phyloP scores from a whole-genome alignment of 2,888 invertebrate genomes.

The Lasioglossum calceatum region DNA sequence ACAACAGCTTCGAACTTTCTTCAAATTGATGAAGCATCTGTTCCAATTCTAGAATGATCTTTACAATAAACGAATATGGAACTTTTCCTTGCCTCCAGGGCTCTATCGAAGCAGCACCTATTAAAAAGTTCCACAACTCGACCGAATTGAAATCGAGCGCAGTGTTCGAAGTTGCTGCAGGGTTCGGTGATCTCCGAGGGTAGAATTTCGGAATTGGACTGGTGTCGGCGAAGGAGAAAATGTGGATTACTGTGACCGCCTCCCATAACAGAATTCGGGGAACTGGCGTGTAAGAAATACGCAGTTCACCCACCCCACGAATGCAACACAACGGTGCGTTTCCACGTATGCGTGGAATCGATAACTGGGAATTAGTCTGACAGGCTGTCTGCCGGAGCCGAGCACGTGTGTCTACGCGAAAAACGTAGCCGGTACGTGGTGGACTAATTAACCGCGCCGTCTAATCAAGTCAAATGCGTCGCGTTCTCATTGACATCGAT shows the following conservation, averaged over 20 bases:
- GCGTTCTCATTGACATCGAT: not conserved
- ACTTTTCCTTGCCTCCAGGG: not conserved
- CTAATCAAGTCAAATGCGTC: constrained; percentile 1
- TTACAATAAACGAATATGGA: not conserved
- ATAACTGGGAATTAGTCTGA: constrained; percentile 78
- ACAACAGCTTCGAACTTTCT: not conserved
- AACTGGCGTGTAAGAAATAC: constrained; percentile 52
- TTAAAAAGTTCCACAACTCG: not conserved
- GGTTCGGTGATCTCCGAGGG: not conserved
- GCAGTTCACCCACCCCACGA: constrained; percentile 58
- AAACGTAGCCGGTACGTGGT: constrained; percentile 51
- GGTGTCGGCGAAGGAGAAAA: not conserved
- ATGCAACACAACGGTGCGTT: constrained; percentile 65
- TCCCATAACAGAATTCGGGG: constrained; percentile 38
- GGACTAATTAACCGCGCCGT: constrained; percentile 26
- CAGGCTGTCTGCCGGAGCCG: constrained; percentile 72
- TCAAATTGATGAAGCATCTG: not conserved
- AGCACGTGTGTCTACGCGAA: constrained; percentile 56
- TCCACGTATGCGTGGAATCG: constrained; percentile 76
- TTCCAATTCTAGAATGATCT: not conserved
- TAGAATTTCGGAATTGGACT: not conserved
- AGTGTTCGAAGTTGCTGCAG: not conserved
- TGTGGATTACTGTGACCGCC: not conserved
- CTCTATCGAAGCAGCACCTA: not conserved
- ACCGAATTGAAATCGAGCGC: not conserved